These are phyloP conservation scores for Mongoloraphidia duomilia DNA, from an alignment of 2,888 invertebrate genomes.

Conservation along the genomic window DNA sequence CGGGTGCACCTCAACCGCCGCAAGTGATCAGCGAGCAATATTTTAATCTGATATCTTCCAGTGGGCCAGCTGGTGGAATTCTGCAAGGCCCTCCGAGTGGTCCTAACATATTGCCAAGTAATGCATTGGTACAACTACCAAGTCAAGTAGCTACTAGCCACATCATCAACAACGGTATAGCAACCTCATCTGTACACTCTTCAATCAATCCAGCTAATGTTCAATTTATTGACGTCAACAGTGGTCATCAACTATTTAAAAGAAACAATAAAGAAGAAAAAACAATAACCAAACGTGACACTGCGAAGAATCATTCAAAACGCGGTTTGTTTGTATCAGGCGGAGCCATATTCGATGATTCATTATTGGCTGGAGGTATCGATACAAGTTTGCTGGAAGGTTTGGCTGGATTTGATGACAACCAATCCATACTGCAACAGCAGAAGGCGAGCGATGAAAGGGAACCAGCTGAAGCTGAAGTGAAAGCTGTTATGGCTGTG, in stretches of 20 bases:
- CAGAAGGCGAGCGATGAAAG: conserved; percentile 55
- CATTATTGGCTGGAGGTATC: conserved; percentile 28
- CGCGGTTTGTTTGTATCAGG: conserved; percentile 52
- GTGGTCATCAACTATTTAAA: conserved; percentile 36
- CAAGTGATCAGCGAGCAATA: conserved; percentile 20
- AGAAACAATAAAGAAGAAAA: conserved; percentile 25
- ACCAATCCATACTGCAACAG: conserved; percentile 38
- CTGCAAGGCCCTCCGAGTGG: too few relatives aligned
- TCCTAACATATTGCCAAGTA: too few relatives aligned
- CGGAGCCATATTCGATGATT: conserved; percentile 53
- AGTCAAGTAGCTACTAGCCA: too few relatives aligned
- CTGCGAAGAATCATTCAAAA: conserved; percentile 41
- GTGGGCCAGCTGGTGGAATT: too few relatives aligned
- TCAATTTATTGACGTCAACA: conserved; percentile 43
- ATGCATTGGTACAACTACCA: too few relatives aligned
- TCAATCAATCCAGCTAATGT: conserved; percentile 43
- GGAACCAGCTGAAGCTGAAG: conserved; percentile 73
- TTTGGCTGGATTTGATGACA: conserved; percentile 54
- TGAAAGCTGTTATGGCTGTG: conserved; percentile 61
- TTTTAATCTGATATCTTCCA: too few relatives aligned
- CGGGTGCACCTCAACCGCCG: conserved; percentile 32
- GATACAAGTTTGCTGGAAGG: conserved; percentile 45
- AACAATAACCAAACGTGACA: conserved; percentile 2
- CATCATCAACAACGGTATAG: too few relatives aligned
- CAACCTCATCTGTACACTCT: conserved; percentile 17